These are phyloP conservation scores for Heterodera schachtii DNA, from an alignment of 1,140 invertebrate species.

Conservation along the genomic window DNA sequence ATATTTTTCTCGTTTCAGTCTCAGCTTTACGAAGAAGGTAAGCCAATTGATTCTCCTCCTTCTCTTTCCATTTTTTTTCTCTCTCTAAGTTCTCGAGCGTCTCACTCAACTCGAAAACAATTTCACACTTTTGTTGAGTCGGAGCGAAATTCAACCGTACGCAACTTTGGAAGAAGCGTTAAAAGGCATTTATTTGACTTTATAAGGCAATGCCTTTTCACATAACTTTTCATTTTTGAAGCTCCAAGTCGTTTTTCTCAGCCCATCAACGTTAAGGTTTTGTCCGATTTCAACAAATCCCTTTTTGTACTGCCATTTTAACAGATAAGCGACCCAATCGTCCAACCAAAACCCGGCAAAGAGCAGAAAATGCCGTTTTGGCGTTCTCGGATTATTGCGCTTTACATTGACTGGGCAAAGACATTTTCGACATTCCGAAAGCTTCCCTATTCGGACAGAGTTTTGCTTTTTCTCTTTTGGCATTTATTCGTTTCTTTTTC, in stretches of 20 bases:
- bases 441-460: constrained; percentile 62
- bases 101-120: constrained; percentile 62
- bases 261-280: constrained; percentile 61
- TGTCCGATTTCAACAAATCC: neutral
- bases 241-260: constrained; percentile 55
- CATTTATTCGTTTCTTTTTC: neutral
- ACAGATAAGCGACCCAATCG: constrained; percentile 61
- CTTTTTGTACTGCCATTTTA: too few species aligned
- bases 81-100: constrained; percentile 56
- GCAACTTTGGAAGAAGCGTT: constrained; percentile 51
- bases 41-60: neutral
- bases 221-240: too few species aligned
- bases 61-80: neutral
- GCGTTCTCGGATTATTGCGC: constrained; percentile 59
- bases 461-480: constrained; percentile 6
- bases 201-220: too few species aligned
- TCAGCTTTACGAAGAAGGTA: neutral
- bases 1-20: neutral
- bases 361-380: constrained; percentile 65
- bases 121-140: constrained; percentile 59
- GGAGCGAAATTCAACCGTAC: constrained; percentile 56
- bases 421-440: constrained; percentile 61
- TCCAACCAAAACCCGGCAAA: constrained; percentile 44
- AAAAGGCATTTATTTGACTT: neutral
- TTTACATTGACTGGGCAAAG: constrained; percentile 65